These are phyloP conservation scores for Stomatorhinus walkeri DNA, from an alignment of 2,797 vertebrate genomes.

Conservation along the genomic window DNA sequence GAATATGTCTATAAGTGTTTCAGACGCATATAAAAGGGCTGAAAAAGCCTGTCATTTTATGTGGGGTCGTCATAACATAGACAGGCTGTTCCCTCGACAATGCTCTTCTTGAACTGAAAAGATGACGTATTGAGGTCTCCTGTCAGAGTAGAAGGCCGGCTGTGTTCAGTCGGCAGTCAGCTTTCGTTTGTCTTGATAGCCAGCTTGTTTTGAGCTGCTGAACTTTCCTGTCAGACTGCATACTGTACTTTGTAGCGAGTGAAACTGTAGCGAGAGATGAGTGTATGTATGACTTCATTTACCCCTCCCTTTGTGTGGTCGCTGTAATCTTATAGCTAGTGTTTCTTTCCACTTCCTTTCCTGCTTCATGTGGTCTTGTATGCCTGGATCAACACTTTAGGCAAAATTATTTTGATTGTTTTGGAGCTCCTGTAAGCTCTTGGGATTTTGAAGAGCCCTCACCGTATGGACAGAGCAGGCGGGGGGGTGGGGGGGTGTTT, in stretches of 20 bases:
- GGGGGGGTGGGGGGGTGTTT: not conserved
- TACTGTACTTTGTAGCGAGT: not conserved
- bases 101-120: not conserved
- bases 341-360: not conserved
- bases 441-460: not conserved
- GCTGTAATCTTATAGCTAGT: not conserved
- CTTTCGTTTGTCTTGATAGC: not conserved
- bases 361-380: not conserved
- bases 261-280: not conserved
- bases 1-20: not conserved
- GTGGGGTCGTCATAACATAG: not conserved
- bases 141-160: not conserved
- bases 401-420: not conserved
- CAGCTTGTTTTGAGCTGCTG: not conserved
- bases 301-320: not conserved
- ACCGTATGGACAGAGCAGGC: not conserved
- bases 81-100: not conserved
- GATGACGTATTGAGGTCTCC: not conserved
- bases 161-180: not conserved
- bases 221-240: not conserved
- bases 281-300: not conserved
- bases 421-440: not conserved
- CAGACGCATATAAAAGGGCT: not conserved
- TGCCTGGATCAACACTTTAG: not conserved
- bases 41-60: not conserved